Conservation (phyloP, 1,140 invertebrate genomes). For the Conus betulinus region DNA sequence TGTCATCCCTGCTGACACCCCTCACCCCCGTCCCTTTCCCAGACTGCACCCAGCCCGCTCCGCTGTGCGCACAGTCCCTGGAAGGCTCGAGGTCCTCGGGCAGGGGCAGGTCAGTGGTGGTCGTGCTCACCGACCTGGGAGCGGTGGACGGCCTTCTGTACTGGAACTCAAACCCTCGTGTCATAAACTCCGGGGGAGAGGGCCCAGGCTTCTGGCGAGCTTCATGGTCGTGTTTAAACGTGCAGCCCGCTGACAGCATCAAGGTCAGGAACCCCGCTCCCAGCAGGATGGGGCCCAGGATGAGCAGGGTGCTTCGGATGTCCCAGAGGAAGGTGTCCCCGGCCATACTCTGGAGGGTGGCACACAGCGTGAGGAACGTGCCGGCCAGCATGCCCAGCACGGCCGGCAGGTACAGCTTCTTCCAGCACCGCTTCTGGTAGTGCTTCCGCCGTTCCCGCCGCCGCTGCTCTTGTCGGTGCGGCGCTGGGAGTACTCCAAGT, state of each 20-base stretch:
- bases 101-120: slow-evolving; percentile 8
- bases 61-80: not conserved
- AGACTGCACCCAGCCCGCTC: not conserved
- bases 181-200: not conserved
- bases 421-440: slow-evolving; percentile 6
- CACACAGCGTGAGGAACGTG: slow-evolving; percentile 23
- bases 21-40: not conserved
- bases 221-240: slow-evolving; percentile 25
- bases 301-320: not conserved
- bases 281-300: slow-evolving; percentile 23
- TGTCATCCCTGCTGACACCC: not conserved
- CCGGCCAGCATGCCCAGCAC: slow-evolving; percentile 32
- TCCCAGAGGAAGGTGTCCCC: slow-evolving; percentile 26
- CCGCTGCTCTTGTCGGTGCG: slow-evolving; percentile 26
- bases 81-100: slow-evolving; percentile 12
- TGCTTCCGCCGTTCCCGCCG: slow-evolving; percentile 3
- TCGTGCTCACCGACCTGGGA: not conserved
- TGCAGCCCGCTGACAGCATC: slow-evolving; percentile 21
- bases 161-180: no score
- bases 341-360: slow-evolving; percentile 25
- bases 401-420: slow-evolving; percentile 32
- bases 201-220: not conserved
- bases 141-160: not conserved
- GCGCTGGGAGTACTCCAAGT: slow-evolving; percentile 31
- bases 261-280: slow-evolving; percentile 2